Base-by-base conservation (phyloP, 2,888 invertebrate species). In the Venusia cambrica region DNA sequence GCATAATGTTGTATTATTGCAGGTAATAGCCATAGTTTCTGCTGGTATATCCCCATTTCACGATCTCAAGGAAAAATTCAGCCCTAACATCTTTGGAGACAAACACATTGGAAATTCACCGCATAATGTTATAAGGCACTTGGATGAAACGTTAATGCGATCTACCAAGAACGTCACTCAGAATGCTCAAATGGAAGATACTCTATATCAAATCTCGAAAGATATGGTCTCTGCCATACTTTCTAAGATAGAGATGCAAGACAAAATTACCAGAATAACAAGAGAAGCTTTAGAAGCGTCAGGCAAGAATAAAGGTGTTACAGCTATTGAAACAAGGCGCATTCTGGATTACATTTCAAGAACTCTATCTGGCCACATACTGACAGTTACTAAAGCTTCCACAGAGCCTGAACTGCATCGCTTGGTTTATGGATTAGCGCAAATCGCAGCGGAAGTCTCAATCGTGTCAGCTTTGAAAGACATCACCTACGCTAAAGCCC, bases 401-500 rank as follows among this genome's bases (percentile, higher is more conserved):
- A 80, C 87, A n/a, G 87, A 87, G 54, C 80, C 84, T 9, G 85
- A 85, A 54, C 57, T 87, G 3, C 87, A 87, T 61, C 70, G 85
- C 5, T 54, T 87, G 16, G 84, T 87, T 3, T 87, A 84, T 45
- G 87, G 87, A 3, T 57, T 87, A 47, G 74, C 79, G n/a, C 85
- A 84, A 68, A 83, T 87, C 41, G 76, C 87, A 20, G 83, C 87
- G 20, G 87, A 87, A 57, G 69, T 83, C 4, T 83, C 87, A 0
- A 85, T 87, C 38, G 74, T 87, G 2, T 76, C 87, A 10, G 84
- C 85, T 9, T 57, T 87, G 33, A 85, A 84, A 57, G 87, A 87
- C 45, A 78, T 74, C 3, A 87, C 85, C 3, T 87, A 84, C 42
- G 68, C 85, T 5, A 54, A 72, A 22, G 73, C 81, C 1, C 51